A percentile compares a stretch with the other conserved stretches of the same genome.
Evolutionary conservation across 1,140 invertebrate genomes (phyloP).

Genomic region (Schmidtea mediterranea): DNA sequence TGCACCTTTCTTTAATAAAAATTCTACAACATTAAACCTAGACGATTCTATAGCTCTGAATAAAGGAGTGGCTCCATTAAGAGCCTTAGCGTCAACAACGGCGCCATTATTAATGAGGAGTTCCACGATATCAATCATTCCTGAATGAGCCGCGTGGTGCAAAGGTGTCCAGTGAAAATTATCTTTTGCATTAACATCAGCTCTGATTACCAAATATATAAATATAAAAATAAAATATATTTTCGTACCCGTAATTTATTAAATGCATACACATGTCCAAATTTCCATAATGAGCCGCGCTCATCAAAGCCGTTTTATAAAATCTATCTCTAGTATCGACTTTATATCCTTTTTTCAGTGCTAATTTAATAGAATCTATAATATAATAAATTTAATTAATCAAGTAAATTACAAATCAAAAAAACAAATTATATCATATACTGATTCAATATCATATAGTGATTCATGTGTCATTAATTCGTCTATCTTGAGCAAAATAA

Average conservation of each 20-base stretch:
- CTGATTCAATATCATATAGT: too few relatives aligned
- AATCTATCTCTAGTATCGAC: constrained; percentile 25
- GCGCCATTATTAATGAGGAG: constrained; percentile 19
- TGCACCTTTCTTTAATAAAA: constrained; percentile 19
- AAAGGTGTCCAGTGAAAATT: constrained; percentile 29
- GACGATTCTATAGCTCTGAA: constrained; percentile 26
- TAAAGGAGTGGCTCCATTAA: constrained; percentile 25
- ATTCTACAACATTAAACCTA: constrained; percentile 19
- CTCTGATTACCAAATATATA: constrained; percentile 13
- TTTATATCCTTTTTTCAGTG: constrained; percentile 16
- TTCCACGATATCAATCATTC: constrained; percentile 21
- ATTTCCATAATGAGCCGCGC: constrained; percentile 18
- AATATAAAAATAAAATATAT: not conserved
- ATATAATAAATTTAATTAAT: not conserved
- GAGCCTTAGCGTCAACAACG: constrained; percentile 20
- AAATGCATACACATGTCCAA: constrained; percentile 22
- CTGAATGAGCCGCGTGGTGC: constrained; percentile 26
- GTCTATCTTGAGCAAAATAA: not conserved
- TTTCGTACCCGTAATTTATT: constrained; percentile 17
- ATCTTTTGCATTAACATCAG: constrained; percentile 21
- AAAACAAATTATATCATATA: too few relatives aligned
- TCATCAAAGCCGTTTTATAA: constrained; percentile 28
- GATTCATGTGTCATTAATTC: too few relatives aligned
- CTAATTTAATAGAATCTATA: constrained; percentile 17
- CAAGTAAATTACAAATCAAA: not conserved